Evolutionary conservation across 2,888 invertebrate species (phyloP).

Genomic region (Drosophila borborema): DNA sequence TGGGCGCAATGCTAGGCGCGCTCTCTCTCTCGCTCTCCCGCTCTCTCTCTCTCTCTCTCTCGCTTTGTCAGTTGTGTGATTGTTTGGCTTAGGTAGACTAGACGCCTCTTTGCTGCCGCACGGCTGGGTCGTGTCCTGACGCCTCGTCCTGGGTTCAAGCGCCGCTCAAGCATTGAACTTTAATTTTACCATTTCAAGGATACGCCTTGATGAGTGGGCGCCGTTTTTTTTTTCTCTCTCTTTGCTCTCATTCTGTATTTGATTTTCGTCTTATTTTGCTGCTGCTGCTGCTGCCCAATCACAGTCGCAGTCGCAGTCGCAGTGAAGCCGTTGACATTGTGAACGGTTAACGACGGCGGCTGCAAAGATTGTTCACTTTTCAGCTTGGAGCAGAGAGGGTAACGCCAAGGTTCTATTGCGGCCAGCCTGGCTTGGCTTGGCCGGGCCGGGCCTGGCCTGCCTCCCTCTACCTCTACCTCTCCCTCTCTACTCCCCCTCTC

Average conservation of each 20-base stretch:
- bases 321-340: constrained; percentile 74
- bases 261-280: neutral
- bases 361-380: constrained; percentile 64
- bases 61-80: neutral
- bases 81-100: constrained; percentile 31
- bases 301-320: constrained; percentile 1
- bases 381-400: constrained; percentile 52
- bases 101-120: constrained; percentile 32
- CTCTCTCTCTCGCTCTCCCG: neutral
- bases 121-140: constrained; percentile 55
- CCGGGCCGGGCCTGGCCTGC: neutral
- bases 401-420: constrained; percentile 74
- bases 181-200: constrained; percentile 72
- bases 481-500: neutral
- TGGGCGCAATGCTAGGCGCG: constrained; percentile 42
- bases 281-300: constrained; percentile 19
- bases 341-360: constrained; percentile 65
- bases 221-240: constrained; percentile 7
- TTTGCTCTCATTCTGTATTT: neutral
- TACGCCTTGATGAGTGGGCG: constrained; percentile 53
- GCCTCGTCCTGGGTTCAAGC: constrained; percentile 59
- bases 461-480: neutral
- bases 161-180: constrained; percentile 78
- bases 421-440: constrained; percentile 35
- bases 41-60: neutral